phyloP scores from a whole-genome alignment of 53 echinoderm and acorn worm genomes.

The Luidia sarsii region DNA sequence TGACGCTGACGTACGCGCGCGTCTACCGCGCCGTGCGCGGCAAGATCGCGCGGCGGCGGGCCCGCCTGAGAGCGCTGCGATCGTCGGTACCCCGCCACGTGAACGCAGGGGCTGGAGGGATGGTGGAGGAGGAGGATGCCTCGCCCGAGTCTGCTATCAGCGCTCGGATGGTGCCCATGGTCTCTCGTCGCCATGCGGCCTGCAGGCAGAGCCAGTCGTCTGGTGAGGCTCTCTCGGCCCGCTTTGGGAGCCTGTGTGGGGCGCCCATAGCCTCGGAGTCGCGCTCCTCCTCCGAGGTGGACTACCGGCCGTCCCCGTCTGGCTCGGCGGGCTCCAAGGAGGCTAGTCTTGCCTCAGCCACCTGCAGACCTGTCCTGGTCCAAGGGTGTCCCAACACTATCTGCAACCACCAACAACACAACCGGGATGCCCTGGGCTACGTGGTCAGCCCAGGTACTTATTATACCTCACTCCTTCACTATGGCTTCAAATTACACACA shows the following conservation, averaged over 20 bases:
- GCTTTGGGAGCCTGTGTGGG: background rate
- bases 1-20: background rate
- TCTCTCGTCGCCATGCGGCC: too few relatives aligned
- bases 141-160: background rate
- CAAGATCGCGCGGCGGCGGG: background rate
- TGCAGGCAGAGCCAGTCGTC: background rate
- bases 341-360: too few relatives aligned
- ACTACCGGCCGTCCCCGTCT: background rate
- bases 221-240: background rate
- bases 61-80: background rate
- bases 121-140: background rate
- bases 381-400: too few relatives aligned
- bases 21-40: background rate
- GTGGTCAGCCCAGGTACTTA: too few relatives aligned
- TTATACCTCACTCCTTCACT: too few relatives aligned
- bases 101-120: background rate
- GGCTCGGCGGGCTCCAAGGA: too few relatives aligned
- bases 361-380: too few relatives aligned
- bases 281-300: background rate
- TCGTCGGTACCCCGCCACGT: background rate
- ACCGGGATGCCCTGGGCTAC: too few relatives aligned
- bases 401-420: too few relatives aligned
- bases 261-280: background rate
- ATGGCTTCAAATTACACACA: too few relatives aligned
- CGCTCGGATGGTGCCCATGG: background rate